Conservation (phyloP, 1,140 invertebrate genomes). For the Drosophila pectinifera region DNA sequence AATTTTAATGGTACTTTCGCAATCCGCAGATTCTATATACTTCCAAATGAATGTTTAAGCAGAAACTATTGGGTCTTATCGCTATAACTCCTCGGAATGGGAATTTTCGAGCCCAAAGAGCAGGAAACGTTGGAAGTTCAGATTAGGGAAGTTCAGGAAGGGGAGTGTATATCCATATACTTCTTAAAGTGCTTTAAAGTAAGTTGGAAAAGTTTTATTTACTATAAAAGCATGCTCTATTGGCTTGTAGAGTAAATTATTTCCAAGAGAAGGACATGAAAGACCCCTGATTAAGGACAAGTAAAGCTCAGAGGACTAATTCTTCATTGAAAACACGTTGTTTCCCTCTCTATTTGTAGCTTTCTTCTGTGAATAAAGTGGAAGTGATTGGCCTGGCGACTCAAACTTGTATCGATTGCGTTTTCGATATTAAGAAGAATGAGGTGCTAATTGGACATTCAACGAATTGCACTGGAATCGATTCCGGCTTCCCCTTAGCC, state of each 20-base stretch:
- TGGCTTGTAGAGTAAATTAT: no score
- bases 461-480: conserved; percentile 54
- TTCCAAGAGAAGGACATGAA: no score
- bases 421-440: conserved; percentile 6
- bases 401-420: conserved; percentile 23
- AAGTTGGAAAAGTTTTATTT: no score
- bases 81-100: not conserved
- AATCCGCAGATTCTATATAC: conserved; percentile 1
- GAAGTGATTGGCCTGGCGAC: not conserved
- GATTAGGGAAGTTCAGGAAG: not conserved
- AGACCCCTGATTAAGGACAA: no score
- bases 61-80: not conserved
- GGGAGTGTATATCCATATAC: no score
- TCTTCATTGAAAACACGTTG: not conserved
- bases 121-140: not conserved
- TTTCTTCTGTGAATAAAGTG: not conserved
- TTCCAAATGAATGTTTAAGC: not conserved
- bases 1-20: not conserved
- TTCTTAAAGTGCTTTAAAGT: not conserved
- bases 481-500: conserved; percentile 1
- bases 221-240: no score
- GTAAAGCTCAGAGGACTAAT: no score
- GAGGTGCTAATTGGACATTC: conserved; percentile 62
- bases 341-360: not conserved
- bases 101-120: not conserved